These are phyloP conservation scores for Sinohyriopsis cumingii DNA, from an alignment of 2,888 invertebrate species.

Conservation along the genomic window DNA sequence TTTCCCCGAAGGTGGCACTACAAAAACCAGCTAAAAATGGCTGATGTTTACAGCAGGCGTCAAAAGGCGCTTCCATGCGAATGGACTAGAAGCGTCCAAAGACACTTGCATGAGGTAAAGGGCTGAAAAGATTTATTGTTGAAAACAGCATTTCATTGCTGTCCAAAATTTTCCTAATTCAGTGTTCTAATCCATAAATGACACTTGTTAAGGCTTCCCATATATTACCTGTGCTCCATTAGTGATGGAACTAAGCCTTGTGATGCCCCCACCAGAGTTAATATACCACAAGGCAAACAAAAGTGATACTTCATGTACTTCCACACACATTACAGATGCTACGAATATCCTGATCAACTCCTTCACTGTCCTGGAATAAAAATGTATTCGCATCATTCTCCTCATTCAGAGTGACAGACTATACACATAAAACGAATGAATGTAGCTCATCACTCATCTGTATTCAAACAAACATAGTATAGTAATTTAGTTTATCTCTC, in stretches of 20 bases:
- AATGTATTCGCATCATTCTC: background rate
- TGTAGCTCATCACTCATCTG: background rate
- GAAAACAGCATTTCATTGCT: too few species aligned
- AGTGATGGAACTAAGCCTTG: conserved; percentile 44
- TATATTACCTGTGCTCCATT: conserved; percentile 53
- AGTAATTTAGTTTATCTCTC: background rate
- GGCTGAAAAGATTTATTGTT: too few species aligned
- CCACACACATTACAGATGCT: conserved; percentile 52
- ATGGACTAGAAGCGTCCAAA: too few species aligned
- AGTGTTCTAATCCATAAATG: too few species aligned
- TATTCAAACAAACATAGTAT: background rate
- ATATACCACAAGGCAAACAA: conserved; percentile 65
- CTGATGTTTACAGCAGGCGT: too few species aligned
- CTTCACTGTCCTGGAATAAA: conserved; percentile 43
- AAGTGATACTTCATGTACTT: conserved; percentile 64
- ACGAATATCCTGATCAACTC: conserved; percentile 52
- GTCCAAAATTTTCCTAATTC: too few species aligned
- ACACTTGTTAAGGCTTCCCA: background rate
- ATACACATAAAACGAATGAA: background rate
- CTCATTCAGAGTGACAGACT: background rate
- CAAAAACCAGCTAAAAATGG: too few species aligned
- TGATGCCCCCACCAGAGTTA: conserved; percentile 41
- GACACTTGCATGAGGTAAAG: too few species aligned
- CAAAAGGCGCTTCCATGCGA: too few species aligned
- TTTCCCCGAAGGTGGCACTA: too few species aligned